Evolutionary conservation across 2,888 invertebrate genomes (phyloP).

Genomic region (Cerastoderma edule): DNA sequence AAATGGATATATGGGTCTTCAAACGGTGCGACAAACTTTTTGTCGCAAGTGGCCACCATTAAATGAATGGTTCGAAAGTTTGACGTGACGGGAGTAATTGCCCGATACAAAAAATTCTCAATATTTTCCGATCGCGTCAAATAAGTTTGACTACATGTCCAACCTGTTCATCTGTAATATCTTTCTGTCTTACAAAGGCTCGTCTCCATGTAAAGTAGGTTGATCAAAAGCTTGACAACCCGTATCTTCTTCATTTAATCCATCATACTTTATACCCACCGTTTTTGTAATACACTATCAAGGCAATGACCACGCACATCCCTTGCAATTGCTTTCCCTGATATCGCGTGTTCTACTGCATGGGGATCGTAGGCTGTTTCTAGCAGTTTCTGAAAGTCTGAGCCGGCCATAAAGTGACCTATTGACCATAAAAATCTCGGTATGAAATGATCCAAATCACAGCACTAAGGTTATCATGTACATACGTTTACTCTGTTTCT

Average conservation of each 20-base stretch:
- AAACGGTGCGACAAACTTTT: no score
- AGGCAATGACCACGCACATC: slow-evolving; percentile 60
- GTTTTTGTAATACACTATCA: slow-evolving; percentile 41
- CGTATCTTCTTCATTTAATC: slow-evolving; percentile 6
- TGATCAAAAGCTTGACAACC: not conserved
- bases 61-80: no score
- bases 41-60: no score
- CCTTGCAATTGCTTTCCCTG: slow-evolving; percentile 61
- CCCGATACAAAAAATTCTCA: no score
- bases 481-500: not conserved
- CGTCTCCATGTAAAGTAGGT: no score
- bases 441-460: slow-evolving; percentile 44
- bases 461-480: slow-evolving; percentile 19
- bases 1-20: no score
- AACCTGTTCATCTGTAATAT: no score
- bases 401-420: slow-evolving; percentile 31
- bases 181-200: no score
- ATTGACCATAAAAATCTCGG: slow-evolving; percentile 63
- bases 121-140: no score
- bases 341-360: slow-evolving; percentile 60
- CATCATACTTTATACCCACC: slow-evolving; percentile 4
- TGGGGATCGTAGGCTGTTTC: slow-evolving; percentile 35
- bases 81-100: no score
- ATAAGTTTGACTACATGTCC: no score
- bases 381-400: slow-evolving; percentile 35